Base-by-base conservation (phyloP, 2,888 invertebrate species). In the Ornithoptera alexandrae region DNA sequence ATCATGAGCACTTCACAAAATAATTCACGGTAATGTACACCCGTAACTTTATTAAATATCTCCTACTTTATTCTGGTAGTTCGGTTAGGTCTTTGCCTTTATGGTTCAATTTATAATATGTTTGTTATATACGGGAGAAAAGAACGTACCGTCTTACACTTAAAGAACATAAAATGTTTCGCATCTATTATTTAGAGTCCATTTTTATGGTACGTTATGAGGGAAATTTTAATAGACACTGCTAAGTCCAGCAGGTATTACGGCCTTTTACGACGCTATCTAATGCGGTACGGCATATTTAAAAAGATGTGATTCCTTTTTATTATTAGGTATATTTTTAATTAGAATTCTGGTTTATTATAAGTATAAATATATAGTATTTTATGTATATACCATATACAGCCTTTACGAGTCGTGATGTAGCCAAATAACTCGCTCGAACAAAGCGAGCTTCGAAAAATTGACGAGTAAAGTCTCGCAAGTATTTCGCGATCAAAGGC, bases 11-110 rank as follows among this genome's bases (percentile, higher is more conserved):
- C 79, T 80, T 82, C 76, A 76, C 75, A 81, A 80, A 85, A 85
- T 86, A 86, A 84, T 85, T 87, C 84, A 84, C 81, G 81, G 83
- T 84, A 85, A 86, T 85, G 85, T 84, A 86, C 81, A 83, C 22
- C 22, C 80, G 83, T 85, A 82, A 84, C 89, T 84, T 89, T 89
- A 90, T 90, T 89, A 90, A 89, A 88, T 86, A 89, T 84, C 81
- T 81, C 78, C 83, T 79, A 78, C 82, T 81, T 78, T 82, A 81
- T 81, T 81, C 84, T 81, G 83, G 81, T 81, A 79, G 83, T 84
- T 81, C 81, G 80, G 81, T 78, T 79, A 83, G 82, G 82, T 58
- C 84, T 85, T 81, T 84, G 80, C 77, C 89, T 46, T 90, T 90
- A 91, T 88, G 81, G 83, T 82, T 81, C 86, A 88, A 86, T 90